These are phyloP conservation scores for Steinernema hermaphroditum DNA, from an alignment of 2,888 invertebrate genomes.

Conservation along the genomic window DNA sequence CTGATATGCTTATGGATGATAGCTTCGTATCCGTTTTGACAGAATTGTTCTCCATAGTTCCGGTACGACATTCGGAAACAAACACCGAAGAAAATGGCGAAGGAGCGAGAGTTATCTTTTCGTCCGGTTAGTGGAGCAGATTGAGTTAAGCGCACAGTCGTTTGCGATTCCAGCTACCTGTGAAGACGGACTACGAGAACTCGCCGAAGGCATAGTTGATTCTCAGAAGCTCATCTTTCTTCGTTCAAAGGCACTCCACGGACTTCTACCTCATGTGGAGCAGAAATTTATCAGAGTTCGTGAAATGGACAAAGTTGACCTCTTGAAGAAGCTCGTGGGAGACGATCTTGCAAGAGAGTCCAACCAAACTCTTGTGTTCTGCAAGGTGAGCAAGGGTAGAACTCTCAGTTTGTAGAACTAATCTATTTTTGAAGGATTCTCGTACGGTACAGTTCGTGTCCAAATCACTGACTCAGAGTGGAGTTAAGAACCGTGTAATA, in stretches of 20 bases:
- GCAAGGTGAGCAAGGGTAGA: conserved; percentile 25
- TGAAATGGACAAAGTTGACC: conserved; percentile 33
- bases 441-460: conserved; percentile 1
- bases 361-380: conserved; percentile 31
- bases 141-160: neutral
- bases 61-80: conserved; percentile 34
- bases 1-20: conserved; percentile 44
- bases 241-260: conserved; percentile 35
- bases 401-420: neutral
- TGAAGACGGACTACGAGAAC: conserved; percentile 42
- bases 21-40: conserved; percentile 41
- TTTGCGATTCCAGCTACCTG: conserved; percentile 40
- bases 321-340: conserved; percentile 30
- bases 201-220: conserved; percentile 41
- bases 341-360: conserved; percentile 3
- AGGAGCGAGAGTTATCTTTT: conserved; percentile 33
- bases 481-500: neutral
- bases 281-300: conserved; percentile 37
- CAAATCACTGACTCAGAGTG: neutral
- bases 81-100: neutral
- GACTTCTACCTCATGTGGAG: conserved; percentile 36
- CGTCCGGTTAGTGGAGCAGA: neutral
- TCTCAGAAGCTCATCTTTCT: conserved; percentile 36
- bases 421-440: conserved; percentile 21
- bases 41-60: conserved; percentile 39